Base-by-base conservation (phyloP, 2,888 invertebrate genomes). In the Furcula furcula region DNA sequence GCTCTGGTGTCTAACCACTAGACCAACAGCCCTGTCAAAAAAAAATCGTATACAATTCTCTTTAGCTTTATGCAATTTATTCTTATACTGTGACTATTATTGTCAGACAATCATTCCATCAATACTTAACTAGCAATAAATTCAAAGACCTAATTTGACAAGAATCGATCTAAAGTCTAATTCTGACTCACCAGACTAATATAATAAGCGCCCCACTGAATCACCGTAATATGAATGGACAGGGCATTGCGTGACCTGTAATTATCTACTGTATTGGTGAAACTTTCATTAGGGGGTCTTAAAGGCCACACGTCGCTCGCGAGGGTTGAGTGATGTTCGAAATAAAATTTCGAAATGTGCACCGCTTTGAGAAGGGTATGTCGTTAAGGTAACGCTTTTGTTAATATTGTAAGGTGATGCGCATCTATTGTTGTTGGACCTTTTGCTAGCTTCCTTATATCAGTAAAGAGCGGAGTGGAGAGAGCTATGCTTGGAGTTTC, bases 241-340 rank as follows among this genome's bases (percentile, higher is more conserved):
- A 59, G 57, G 60, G 57, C 39, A 19, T 76, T 65, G 78, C 78
- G 78, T 78, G 78, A 66, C 68, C 60, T 32, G 61, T 76, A 72
- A 76, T 78, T 76, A 76, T 58, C 46, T 46, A 36, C 31, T 34
- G 36, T 46, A 51, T 54, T 42, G 41, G 45, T 55, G 46, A 49
- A 52, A 57, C 50, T 54, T 51, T 49, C 50, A 45, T 49, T 47
- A 41, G 35, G 62, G 68, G 69, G 62, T 60, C 64, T 58, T 57
- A 70, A 73, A 72, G 72, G 71, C 64, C 70, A 70, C 53, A 47
- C 54, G 62, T 51, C 52, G 50, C 57, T 62, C 43, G 42, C 37
- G 54, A 48, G 58, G 62, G 58, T 54, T 55, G 53, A 43, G 18
- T 31, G 46, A 45, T 39, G 51, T 35, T 26, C 30, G 43, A 41